These are phyloP conservation scores for Aleiodes sp. DNA, from an alignment of 1,140 invertebrate species.

Conservation along the genomic window DNA sequence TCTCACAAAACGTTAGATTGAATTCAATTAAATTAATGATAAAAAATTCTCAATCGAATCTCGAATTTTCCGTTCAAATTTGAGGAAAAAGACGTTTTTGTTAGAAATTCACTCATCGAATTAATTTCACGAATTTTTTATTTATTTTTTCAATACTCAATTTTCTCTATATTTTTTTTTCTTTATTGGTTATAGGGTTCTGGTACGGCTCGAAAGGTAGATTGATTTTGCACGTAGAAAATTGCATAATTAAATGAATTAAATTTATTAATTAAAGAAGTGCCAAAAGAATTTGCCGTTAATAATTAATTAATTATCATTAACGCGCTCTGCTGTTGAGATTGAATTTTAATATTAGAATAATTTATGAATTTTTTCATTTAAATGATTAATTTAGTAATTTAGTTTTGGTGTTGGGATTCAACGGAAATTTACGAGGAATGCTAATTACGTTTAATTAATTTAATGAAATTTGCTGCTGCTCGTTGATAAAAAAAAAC, in stretches of 20 bases:
- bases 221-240: conserved; percentile 34
- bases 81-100: neutral
- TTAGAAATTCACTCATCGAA: no score
- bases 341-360: neutral
- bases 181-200: conserved; percentile 55
- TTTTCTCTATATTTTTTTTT: conserved; percentile 37
- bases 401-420: conserved; percentile 3
- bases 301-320: neutral
- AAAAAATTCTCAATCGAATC: neutral
- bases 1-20: neutral
- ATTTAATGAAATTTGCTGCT: conserved; percentile 37
- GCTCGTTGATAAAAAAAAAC: conserved; percentile 50
- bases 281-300: neutral
- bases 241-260: conserved; percentile 12
- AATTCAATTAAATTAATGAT: neutral
- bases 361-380: neutral
- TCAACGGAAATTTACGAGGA: neutral
- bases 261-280: neutral
- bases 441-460: neutral
- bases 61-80: neutral
- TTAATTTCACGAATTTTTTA: no score
- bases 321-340: neutral
- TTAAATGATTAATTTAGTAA: neutral
- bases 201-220: conserved; percentile 56
- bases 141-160: no score